Evolutionary conservation across 2,797 vertebrate species (phyloP).

Genomic region (Lepus townsendii): DNA sequence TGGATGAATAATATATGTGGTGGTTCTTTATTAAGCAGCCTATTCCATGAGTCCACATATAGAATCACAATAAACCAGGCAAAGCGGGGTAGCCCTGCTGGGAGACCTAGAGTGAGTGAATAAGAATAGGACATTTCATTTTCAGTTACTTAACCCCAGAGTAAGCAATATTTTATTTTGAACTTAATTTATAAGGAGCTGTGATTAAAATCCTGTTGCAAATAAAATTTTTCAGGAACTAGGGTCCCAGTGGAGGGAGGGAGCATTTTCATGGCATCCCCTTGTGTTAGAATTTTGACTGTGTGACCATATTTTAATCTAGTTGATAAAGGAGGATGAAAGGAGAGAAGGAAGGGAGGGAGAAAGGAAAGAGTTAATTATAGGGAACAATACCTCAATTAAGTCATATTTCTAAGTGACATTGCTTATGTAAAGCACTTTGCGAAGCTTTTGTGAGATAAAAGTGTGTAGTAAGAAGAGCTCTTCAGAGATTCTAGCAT

Average conservation of each 20-base stretch:
- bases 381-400: neutral
- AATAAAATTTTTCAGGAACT: neutral
- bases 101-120: neutral
- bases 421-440: neutral
- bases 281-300: conserved; percentile 17
- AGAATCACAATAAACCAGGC: neutral
- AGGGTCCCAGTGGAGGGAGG: neutral
- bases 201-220: neutral
- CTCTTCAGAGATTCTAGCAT: neutral
- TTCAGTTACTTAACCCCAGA: conserved; percentile 32
- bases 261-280: neutral
- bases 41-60: neutral
- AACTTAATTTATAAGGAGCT: conserved; percentile 16
- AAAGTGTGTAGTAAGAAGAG: neutral
- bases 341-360: neutral
- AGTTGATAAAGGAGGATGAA: neutral
- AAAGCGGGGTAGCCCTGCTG: neutral
- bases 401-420: conserved; percentile 15
- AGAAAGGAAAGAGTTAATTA: neutral
- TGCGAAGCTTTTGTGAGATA: neutral
- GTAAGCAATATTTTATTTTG: neutral
- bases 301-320: conserved; percentile 18
- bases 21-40: conserved; percentile 20
- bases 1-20: neutral
- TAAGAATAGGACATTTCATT: conserved; percentile 15